phyloP scores from a whole-genome alignment of 2,797 vertebrate genomes.

The Phoebastria nigripes region DNA sequence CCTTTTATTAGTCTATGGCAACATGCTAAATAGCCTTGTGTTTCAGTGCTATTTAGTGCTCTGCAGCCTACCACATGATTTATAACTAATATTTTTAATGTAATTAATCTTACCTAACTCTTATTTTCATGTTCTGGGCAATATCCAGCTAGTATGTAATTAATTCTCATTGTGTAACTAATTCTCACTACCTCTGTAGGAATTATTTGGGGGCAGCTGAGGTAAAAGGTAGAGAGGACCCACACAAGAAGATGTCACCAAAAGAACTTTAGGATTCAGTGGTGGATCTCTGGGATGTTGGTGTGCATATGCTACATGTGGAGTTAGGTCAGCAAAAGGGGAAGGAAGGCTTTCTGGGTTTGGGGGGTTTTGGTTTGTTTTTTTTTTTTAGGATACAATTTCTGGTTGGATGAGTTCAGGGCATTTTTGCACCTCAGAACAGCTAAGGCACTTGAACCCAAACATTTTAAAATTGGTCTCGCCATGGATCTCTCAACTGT shows the following conservation, averaged over 20 bases:
- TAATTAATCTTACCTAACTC: neutral
- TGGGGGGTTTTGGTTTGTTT: too few species aligned
- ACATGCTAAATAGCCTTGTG: neutral
- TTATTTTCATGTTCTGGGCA: neutral
- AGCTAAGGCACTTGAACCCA: neutral
- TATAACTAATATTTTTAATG: neutral
- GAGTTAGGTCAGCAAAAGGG: neutral
- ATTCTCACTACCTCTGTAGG: neutral
- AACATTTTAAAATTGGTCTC: neutral
- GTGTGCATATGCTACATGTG: accelerated
- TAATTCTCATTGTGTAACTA: neutral
- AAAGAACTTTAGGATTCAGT: neutral
- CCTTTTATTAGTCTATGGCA: neutral
- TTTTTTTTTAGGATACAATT: neutral
- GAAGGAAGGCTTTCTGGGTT: neutral
- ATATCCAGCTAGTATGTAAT: neutral
- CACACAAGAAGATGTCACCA: neutral
- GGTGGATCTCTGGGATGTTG: neutral
- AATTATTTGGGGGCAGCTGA: neutral
- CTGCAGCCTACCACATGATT: neutral
- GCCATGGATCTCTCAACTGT: accelerated
- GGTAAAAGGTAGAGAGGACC: neutral
- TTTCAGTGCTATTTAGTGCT: neutral
- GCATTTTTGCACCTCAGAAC: neutral
- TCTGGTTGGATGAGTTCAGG: neutral